A percentile compares a stretch with the other conserved stretches of the same genome.
Evolutionary conservation across 2,113 vertebrate species (phyloP).

Genomic region (Sceloporus undulatus): DNA sequence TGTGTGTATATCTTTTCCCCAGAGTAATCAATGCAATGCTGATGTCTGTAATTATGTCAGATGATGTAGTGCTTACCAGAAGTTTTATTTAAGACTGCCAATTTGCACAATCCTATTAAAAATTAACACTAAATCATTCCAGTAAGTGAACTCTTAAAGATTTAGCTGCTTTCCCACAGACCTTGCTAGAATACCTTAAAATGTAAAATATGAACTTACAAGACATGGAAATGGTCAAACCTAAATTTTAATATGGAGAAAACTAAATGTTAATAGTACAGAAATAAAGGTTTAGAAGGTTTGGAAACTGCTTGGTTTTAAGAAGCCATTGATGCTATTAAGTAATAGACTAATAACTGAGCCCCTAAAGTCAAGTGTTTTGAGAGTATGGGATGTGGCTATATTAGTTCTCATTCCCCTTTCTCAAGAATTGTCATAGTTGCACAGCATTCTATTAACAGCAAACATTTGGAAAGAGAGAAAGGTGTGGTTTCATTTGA

Average conservation of each 20-base stretch:
- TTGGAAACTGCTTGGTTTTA: constrained; percentile 38
- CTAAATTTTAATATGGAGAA: constrained; percentile 53
- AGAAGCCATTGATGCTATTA: constrained; percentile 65
- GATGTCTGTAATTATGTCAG: constrained; percentile 55
- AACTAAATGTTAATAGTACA: constrained; percentile 59
- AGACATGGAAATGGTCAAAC: constrained; percentile 63
- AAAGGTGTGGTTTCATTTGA: constrained; percentile 13
- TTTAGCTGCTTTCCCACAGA: constrained; percentile 57
- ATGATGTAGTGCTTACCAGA: constrained; percentile 46
- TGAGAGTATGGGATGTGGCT: constrained; percentile 27
- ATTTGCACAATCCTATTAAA: constrained; percentile 63
- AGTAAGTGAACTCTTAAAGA: constrained; percentile 62
- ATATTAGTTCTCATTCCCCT: constrained; percentile 37
- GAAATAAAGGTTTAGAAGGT: constrained; percentile 42
- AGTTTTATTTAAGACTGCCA: constrained; percentile 65
- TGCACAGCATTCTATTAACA: constrained; percentile 7
- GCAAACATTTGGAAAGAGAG: constrained; percentile 33
- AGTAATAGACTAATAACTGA: constrained; percentile 49
- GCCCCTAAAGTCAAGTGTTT: constrained; percentile 44
- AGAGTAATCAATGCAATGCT: constrained; percentile 50
- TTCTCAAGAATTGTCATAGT: constrained; percentile 21
- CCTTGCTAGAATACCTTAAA: constrained; percentile 65
- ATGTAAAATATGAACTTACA: constrained; percentile 58
- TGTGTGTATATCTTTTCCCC: constrained; percentile 29
- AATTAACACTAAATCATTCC: constrained; percentile 65